Evolutionary conservation across 2,888 invertebrate genomes (phyloP).

Genomic region (Deilephila elpenor): DNA sequence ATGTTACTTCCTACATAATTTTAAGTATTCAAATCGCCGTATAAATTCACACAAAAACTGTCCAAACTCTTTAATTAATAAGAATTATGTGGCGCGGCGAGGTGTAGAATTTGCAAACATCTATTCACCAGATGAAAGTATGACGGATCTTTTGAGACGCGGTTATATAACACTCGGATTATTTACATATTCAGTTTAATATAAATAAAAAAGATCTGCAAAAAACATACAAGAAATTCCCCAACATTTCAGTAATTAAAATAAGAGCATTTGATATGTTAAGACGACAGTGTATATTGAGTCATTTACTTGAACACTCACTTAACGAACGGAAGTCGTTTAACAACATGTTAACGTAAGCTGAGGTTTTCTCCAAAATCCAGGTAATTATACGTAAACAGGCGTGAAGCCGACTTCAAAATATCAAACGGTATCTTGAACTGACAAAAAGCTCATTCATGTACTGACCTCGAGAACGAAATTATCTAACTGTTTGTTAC

Average conservation of each 20-base stretch:
- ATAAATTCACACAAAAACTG: neutral
- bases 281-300: neutral
- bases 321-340: conserved; percentile 41
- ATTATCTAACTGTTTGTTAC: conserved; percentile 73
- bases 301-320: conserved; percentile 3
- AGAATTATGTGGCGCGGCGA: neutral
- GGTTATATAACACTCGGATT: neutral
- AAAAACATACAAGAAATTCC: neutral
- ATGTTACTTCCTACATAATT: too few relatives aligned
- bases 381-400: conserved; percentile 59
- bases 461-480: conserved; percentile 61
- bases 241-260: neutral
- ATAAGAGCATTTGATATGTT: neutral
- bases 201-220: neutral
- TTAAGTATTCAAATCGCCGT: neutral
- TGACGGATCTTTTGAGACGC: neutral
- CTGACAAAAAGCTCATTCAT: conserved; percentile 65
- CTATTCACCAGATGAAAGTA: neutral
- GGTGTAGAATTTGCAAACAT: neutral
- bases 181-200: too few relatives aligned
- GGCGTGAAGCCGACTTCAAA: conserved; percentile 45
- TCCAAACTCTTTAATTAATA: neutral
- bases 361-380: conserved; percentile 57
- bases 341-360: conserved; percentile 54
- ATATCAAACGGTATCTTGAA: conserved; percentile 64